These are phyloP conservation scores for Xestia sexstrigata DNA, from an alignment of 2,888 invertebrate species.

Conservation along the genomic window DNA sequence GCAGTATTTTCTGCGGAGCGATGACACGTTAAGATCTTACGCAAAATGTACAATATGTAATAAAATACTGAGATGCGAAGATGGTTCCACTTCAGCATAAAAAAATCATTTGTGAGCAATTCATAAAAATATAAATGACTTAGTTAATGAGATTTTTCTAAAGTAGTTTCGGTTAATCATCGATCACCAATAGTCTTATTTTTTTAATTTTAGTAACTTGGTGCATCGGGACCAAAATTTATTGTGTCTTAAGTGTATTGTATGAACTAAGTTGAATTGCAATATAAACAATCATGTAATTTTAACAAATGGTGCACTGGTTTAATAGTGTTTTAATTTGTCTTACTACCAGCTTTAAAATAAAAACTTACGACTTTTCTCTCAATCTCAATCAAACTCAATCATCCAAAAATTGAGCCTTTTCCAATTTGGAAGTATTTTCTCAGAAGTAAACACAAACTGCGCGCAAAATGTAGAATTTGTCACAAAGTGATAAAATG, in stretches of 20 bases:
- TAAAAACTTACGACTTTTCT: not conserved
- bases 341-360: too few species aligned
- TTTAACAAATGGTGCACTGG: too few species aligned
- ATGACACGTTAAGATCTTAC: conserved; percentile 3
- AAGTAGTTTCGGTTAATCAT: too few species aligned
- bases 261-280: too few species aligned
- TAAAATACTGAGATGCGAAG: conserved; percentile 33
- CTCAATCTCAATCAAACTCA: conserved; percentile 3
- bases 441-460: conserved; percentile 31
- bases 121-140: not conserved
- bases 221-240: not conserved
- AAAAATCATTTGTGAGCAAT: conserved; percentile 25
- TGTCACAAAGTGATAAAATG: conserved; percentile 30
- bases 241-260: too few species aligned
- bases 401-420: conserved; percentile 19
- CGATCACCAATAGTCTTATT: not conserved
- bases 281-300: too few species aligned
- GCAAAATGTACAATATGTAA: conserved; percentile 35
- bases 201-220: not conserved
- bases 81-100: conserved; percentile 35
- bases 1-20: conserved; percentile 29
- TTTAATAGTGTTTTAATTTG: too few species aligned
- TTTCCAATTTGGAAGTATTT: conserved; percentile 38
- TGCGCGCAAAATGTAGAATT: conserved; percentile 28
- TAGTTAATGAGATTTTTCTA: too few species aligned